Base-by-base conservation (phyloP, 2,888 invertebrate genomes). In the Diaperis boleti region DNA sequence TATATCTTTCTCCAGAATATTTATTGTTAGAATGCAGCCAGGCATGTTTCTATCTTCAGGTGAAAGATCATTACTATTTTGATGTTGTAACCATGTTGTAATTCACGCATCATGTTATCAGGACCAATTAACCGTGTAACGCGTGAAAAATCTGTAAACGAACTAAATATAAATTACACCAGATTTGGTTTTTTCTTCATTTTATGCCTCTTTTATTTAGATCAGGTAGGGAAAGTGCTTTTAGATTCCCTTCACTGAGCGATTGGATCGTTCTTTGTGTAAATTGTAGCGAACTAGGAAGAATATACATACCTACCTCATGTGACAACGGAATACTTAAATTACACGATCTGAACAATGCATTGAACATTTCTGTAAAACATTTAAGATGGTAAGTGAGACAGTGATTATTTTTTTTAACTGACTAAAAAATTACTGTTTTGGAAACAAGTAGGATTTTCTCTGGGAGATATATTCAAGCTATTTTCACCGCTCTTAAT, bases 241-340 rank as follows among this genome's bases (percentile, higher is more conserved):
- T 57, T 29, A 8, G 52, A 66, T 60, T 54, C 66, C 66, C 63
- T 66, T 66, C 66, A 66, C 66, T 62, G 22, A 41, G 62, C 41
- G 62, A 65, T 42, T 65, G 65, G 49, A 39, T 47, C 37, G 54
- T 44, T 39, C 45, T 57, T 57, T 45, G 57, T 57, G 35, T 37
- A 29, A 41, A 31, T 55, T 20, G 31, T 37, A 26, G 8, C 8
- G 45, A 37, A 22, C 45, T 39, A 59, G 41, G 59, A 59, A 39
- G 55, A 55, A 52, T 39, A 50, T 50, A 45, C 18, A n/a, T n/a
- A n/a, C n/a, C n/a, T n/a, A n/a, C n/a, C n/a, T n/a, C 20, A 35
- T 35, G 55, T 44, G 55, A 55, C 55, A 55, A 42, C 33, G 17
- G 3, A 20, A 5, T 13, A 20, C 8, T n/a, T n/a, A n/a, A n/a